phyloP scores from a whole-genome alignment of 64 coral and sea anemone genomes.

The Montipora cactus region DNA sequence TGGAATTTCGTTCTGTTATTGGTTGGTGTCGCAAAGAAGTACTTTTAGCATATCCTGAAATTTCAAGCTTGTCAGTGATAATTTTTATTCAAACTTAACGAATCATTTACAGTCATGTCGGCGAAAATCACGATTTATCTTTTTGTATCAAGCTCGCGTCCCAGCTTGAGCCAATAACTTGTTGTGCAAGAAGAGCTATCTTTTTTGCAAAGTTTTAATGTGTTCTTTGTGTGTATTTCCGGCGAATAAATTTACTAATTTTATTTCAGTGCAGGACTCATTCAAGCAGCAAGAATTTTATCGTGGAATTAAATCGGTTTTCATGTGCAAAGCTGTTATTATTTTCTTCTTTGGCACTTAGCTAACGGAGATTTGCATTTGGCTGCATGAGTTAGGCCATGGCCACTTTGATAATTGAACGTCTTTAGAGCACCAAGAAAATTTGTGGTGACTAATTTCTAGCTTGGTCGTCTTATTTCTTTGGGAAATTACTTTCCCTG shows the following conservation, averaged over 20 bases:
- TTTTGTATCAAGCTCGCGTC: background rate
- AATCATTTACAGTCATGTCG: background rate
- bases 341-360: slow-evolving; percentile 21
- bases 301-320: slow-evolving; percentile 39
- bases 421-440: background rate
- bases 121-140: background rate
- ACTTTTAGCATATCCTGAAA: background rate
- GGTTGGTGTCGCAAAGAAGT: background rate
- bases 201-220: background rate
- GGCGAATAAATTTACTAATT: background rate
- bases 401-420: slow-evolving; percentile 15
- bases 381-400: background rate
- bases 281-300: slow-evolving; percentile 13
- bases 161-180: slow-evolving; percentile 13
- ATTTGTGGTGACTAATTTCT: background rate
- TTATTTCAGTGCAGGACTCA: slow-evolving; percentile 5
- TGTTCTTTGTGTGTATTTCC: slow-evolving; percentile 18
- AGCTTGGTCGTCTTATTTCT: background rate
- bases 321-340: slow-evolving; percentile 28
- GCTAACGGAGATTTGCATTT: background rate
- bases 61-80: background rate
- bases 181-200: background rate
- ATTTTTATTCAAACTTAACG: background rate
- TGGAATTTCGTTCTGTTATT: background rate
- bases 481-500: background rate